A percentile compares a stretch with the other conserved stretches of the same genome.
Conservation (phyloP, 1,140 invertebrate genomes). For the Drosophila nigrodunni region DNA sequence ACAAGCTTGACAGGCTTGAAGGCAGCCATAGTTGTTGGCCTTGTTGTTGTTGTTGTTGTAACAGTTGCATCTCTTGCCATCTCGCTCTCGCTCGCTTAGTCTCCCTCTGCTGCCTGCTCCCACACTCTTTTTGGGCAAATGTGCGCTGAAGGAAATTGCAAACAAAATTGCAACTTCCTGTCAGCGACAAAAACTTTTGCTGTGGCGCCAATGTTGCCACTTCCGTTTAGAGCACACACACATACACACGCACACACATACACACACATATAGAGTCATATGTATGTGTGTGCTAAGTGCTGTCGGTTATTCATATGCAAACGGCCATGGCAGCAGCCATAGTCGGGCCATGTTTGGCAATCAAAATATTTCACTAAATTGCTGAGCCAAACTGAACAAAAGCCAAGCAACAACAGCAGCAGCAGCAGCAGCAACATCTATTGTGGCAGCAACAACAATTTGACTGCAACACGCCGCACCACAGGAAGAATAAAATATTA, state of each 20-base stretch:
- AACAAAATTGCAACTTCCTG: conserved; percentile 83
- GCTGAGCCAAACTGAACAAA: conserved; percentile 56
- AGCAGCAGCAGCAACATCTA: conserved; percentile 12
- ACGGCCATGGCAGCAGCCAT: conserved; percentile 55
- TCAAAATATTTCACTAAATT: conserved; percentile 83
- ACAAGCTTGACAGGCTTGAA: conserved; percentile 69
- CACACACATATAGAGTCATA: neutral
- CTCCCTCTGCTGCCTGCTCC: neutral
- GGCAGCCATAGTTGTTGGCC: conserved; percentile 10
- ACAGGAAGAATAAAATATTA: conserved; percentile 75
- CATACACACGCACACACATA: conserved; percentile 3
- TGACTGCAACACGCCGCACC: conserved; percentile 40
- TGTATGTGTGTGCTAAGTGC: conserved; percentile 61
- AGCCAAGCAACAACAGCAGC: conserved; percentile 38
- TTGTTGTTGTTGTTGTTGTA: conserved; percentile 20
- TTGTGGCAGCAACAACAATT: conserved; percentile 28
- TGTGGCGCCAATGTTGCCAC: conserved; percentile 81
- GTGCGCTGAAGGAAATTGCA: conserved; percentile 81
- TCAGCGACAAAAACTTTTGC: conserved; percentile 83
- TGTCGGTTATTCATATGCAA: conserved; percentile 81
- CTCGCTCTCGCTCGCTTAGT: neutral
- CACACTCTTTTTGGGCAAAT: conserved; percentile 48
- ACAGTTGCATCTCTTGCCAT: conserved; percentile 20
- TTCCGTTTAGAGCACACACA: conserved; percentile 68
- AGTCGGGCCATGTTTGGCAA: conserved; percentile 70